These are phyloP conservation scores for Cantharis lateralis DNA, from an alignment of 2,888 invertebrate genomes.

Conservation along the genomic window DNA sequence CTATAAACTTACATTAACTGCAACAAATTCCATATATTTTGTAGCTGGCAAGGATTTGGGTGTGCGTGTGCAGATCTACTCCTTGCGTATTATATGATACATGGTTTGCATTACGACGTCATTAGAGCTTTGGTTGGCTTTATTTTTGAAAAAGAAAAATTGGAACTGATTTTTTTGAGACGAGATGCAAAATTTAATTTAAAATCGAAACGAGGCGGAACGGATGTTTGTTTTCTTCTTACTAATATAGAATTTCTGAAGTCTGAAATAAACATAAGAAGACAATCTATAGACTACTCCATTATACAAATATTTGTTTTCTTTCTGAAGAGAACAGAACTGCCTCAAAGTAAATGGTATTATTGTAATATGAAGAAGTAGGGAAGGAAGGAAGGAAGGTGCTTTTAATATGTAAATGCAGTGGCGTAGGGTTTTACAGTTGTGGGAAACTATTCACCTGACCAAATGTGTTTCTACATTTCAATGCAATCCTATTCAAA, in stretches of 20 bases:
- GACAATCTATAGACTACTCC: conserved; percentile 43
- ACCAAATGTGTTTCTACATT: conserved; percentile 30
- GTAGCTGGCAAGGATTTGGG: conserved; percentile 35
- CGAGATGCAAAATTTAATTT: not conserved
- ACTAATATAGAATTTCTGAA: conserved; percentile 29
- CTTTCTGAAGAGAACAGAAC: conserved; percentile 47
- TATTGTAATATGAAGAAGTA: conserved; percentile 51
- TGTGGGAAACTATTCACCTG: conserved; percentile 41
- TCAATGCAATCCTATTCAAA: conserved; percentile 9
- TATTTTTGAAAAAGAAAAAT: not conserved
- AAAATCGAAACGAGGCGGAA: conserved; percentile 14
- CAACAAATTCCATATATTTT: conserved; percentile 37
- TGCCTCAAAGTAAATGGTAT: conserved; percentile 51
- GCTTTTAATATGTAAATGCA: conserved; percentile 46
- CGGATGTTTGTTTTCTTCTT: conserved; percentile 30
- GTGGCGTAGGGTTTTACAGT: conserved; percentile 36
- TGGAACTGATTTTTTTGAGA: not conserved
- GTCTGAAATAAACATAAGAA: conserved; percentile 24
- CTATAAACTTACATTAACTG: conserved; percentile 40
- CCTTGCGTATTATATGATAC: conserved; percentile 20
- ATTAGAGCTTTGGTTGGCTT: not conserved
- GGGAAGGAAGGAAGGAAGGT: conserved; percentile 36
- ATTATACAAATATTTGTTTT: conserved; percentile 54
- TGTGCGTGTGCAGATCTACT: conserved; percentile 33
- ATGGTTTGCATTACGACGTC: conserved; percentile 21